Evolutionary conservation across 1,140 invertebrate genomes (phyloP).

Genomic region (Ooceraea biroi): DNA sequence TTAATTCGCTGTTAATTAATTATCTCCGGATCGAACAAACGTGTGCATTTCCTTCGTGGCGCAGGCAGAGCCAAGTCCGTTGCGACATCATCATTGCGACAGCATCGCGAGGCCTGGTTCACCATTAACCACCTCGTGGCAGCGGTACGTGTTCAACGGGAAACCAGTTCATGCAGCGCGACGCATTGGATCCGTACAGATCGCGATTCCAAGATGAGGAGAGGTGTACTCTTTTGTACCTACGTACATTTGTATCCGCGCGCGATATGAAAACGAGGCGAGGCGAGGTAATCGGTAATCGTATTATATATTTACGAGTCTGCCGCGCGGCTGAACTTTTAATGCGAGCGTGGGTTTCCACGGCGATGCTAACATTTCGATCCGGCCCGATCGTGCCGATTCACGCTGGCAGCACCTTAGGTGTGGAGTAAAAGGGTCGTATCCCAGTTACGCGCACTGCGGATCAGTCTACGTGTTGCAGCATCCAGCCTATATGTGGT

Average conservation of each 20-base stretch:
- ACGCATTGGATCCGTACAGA: conserved; percentile 35
- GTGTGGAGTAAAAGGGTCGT: conserved; percentile 43
- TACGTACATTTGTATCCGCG: neutral
- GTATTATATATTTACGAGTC: conserved; percentile 22
- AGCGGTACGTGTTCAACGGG: neutral
- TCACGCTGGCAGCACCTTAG: conserved; percentile 32
- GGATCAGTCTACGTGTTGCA: conserved; percentile 61
- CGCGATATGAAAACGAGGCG: conserved; percentile 24
- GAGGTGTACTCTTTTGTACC: too few species aligned
- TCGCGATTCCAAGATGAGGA: conserved; percentile 16
- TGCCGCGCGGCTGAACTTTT: conserved; percentile 63
- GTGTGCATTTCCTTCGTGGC: neutral
- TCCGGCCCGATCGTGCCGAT: conserved; percentile 26
- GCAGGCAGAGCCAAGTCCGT: conserved; percentile 4
- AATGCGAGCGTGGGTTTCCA: conserved; percentile 59
- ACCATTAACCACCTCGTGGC: conserved; percentile 17
- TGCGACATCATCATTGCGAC: conserved; percentile 30
- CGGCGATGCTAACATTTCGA: conserved; percentile 67
- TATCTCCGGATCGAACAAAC: neutral
- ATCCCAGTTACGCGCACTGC: conserved; percentile 49
- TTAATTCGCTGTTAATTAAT: neutral
- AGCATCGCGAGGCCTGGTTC: conserved; percentile 4
- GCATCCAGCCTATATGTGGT: conserved; percentile 38
- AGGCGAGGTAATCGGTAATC: neutral
- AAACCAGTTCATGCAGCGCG: conserved; percentile 40